These are phyloP conservation scores for Prenolepis imparis DNA, from an alignment of 2,888 invertebrate species.

Conservation along the genomic window DNA sequence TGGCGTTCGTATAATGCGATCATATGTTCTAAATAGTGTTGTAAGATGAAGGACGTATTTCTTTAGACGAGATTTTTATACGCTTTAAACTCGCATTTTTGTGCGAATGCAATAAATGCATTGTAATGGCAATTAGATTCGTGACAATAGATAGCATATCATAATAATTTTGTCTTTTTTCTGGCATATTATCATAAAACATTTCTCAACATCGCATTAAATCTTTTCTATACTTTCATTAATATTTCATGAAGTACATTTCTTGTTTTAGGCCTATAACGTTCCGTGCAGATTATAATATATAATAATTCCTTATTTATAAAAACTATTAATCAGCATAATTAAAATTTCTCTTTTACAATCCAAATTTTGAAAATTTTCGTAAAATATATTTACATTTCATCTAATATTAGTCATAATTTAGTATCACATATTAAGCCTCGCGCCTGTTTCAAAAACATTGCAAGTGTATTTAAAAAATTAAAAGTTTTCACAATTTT, in stretches of 20 bases:
- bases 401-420: constrained; percentile 10
- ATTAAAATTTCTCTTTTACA: background rate
- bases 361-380: background rate
- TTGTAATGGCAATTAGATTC: constrained; percentile 2
- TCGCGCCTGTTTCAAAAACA: background rate
- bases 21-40: too few relatives aligned
- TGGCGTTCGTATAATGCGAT: too few relatives aligned
- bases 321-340: background rate
- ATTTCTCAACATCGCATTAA: constrained; percentile 15
- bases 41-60: too few relatives aligned
- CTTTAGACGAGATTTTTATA: background rate
- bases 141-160: constrained; percentile 54
- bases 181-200: constrained; percentile 22
- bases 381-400: constrained; percentile 13
- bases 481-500: background rate
- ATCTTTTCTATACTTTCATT: constrained; percentile 21
- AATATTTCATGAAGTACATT: background rate
- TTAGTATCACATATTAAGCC: constrained; percentile 19
- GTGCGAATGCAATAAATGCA: constrained; percentile 7
- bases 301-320: constrained; percentile 11
- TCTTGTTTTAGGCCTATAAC: background rate
- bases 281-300: background rate
- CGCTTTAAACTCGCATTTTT: too few relatives aligned
- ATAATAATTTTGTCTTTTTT: background rate
- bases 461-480: constrained; percentile 7